Base-by-base conservation (phyloP, 2,113 vertebrate species). In the Saguinus imperator region DNA sequence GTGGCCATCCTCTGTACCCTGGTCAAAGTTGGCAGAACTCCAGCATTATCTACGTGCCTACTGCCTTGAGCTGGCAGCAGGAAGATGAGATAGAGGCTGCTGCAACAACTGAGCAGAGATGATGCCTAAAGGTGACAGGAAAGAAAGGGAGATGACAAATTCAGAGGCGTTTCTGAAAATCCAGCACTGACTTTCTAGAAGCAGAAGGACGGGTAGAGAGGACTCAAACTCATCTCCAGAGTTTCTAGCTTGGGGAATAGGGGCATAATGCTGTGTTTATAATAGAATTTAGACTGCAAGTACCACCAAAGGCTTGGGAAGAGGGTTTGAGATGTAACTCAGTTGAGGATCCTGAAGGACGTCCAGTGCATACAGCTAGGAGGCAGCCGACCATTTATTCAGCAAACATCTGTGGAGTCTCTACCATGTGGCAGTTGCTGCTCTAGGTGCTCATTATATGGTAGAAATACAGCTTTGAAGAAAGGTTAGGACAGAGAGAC, bases 81-180 rank as follows among this genome's bases (percentile, higher is more conserved):
- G 61, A 80, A 84, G 66, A 61, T 4, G 3, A 93, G 85, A 88
- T 52, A 73, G 66, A 50, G 68, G 92, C 84, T 35, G 48, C 35
- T 4, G 18, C 6, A 14, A 35, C 76, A 84, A 73, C 81, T 16
- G 82, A 52, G 37, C 83, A 89, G 73, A 64, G 72, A n/a, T 4
- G 77, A 70, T 11, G 50, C 17, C 14, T n/a, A 50, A 9, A 9
- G 32, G 29, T 6, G 0, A 23, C 6, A 55, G 48, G 21, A n/a
- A 40, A 1, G 9, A 9, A 58, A 8, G 32, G 20, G 18, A 43
- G 40, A 1, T 23, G 64, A 73, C 58, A 45, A 37, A 89, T 29
- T 83, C 32, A 50, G 64, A 87, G 82, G 57, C 50, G 50, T 73
- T 81, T 87, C 96, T 88, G 85, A 90, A 96, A 88, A 81, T 45